Percentiles rank a stretch among this genome's conserved stretches.
phyloP scores from a whole-genome alignment of 1,140 invertebrate species.

The Aethina tumida region DNA sequence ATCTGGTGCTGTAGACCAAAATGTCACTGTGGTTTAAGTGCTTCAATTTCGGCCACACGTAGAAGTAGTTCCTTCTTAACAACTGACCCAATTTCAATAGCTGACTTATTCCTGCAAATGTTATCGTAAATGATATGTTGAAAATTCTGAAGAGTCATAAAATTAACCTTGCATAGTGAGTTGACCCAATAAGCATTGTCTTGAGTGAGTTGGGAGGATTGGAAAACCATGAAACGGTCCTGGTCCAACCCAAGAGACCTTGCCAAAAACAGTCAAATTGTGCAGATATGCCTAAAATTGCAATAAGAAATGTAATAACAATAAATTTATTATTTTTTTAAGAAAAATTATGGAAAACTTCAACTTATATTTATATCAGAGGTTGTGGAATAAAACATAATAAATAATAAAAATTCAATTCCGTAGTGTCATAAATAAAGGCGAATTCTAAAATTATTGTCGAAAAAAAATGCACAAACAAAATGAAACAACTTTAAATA shows the following conservation, averaged over 20 bases:
- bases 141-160: constrained; percentile 4
- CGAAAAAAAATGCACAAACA: too few species aligned
- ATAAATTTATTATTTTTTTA: constrained; percentile 4
- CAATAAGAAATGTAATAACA: constrained; percentile 1
- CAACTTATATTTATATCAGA: not conserved
- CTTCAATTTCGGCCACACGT: constrained; percentile 27
- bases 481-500: too few species aligned
- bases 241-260: constrained; percentile 60
- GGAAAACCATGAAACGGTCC: constrained; percentile 78
- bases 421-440: too few species aligned
- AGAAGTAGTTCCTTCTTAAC: constrained; percentile 57
- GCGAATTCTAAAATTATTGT: too few species aligned
- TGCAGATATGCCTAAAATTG: constrained; percentile 43
- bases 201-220: constrained; percentile 50
- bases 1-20: constrained; percentile 69
- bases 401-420: constrained; percentile 6
- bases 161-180: constrained; percentile 51
- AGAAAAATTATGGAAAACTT: constrained; percentile 1
- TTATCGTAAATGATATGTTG: too few species aligned
- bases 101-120: constrained; percentile 43
- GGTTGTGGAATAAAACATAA: not conserved
- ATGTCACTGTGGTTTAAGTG: constrained; percentile 48
- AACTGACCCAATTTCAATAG: constrained; percentile 65
- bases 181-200: constrained; percentile 55
- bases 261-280: constrained; percentile 46